A percentile compares a stretch with the other conserved stretches of the same genome.
Evolutionary conservation across 2,888 invertebrate species (phyloP).

Genomic region (Rhimphoctona megacephalus): DNA sequence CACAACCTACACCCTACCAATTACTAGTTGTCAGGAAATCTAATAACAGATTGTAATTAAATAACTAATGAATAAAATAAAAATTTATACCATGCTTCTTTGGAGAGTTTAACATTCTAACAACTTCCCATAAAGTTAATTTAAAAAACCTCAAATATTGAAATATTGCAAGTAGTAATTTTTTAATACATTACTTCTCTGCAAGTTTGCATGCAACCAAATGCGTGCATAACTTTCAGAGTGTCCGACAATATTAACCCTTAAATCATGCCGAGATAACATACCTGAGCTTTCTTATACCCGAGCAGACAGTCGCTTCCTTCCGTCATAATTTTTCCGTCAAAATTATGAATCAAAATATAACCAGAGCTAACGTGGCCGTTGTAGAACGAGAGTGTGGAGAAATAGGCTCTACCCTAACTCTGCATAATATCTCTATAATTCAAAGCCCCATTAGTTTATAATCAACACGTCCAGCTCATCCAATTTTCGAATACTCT

Average conservation of each 20-base stretch:
- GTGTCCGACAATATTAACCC: conserved; percentile 30
- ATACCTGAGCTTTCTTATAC: conserved; percentile 82
- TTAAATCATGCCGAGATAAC: conserved; percentile 80
- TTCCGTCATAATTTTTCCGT: conserved; percentile 81
- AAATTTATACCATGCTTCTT: background rate
- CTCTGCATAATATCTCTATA: conserved; percentile 84
- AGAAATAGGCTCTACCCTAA: conserved; percentile 58
- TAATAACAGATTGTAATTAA: no score
- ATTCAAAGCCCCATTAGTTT: conserved; percentile 83
- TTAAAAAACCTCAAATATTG: background rate
- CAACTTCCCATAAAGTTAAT: background rate
- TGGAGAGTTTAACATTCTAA: background rate
- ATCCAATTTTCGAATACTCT: conserved; percentile 78
- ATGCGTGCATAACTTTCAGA: conserved; percentile 13
- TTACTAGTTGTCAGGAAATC: no score
- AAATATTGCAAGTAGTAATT: background rate
- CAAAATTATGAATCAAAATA: conserved; percentile 81
- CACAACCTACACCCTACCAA: no score
- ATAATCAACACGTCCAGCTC: conserved; percentile 83
- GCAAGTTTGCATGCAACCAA: conserved; percentile 14
- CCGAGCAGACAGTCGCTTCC: conserved; percentile 81
- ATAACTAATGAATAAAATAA: no score
- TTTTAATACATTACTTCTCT: background rate
- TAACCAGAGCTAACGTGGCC: conserved; percentile 68
- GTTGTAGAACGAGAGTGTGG: conserved; percentile 24